Base-by-base conservation (phyloP, 2,888 invertebrate species). In the Mythimna loreyi region DNA sequence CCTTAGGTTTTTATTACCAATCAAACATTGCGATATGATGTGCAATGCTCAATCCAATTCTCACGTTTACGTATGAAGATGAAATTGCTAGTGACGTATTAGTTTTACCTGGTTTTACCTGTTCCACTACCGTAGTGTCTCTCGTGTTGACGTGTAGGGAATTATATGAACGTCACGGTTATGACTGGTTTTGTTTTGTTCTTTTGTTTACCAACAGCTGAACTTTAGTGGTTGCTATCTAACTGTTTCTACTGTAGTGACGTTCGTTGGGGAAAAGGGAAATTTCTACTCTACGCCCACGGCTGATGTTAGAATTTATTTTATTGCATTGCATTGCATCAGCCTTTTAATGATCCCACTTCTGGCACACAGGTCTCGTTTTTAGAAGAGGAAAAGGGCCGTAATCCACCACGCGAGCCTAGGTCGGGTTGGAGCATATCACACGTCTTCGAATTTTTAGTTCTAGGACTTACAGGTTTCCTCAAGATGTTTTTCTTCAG, bases 151-250 rank as follows among this genome's bases (percentile, higher is more conserved):
- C 50, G 60, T 69, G 11, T 11, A 33, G 60, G 73, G 50, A 76
- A 69, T 61, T n/a, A 61, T 56, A 45, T 47, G 25, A 30, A 60
- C 50, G 40, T 68, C 30, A 69, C 47, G 25, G 16, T 30, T 25
- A 21, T 47, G 13, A 43, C 55, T 47, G 28, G 53, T 28, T 43
- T 11, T 28, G 28, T 28, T 28, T 28, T 28, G 11, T 66, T 58
- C 33, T 71, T 13, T 50, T 74, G 40, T 75, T 67, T 75, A 59
- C 40, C n/a, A 43, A 67, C 43, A 59, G 43, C 3, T 43, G 53
- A 49, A 33, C 21, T 55, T 67, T 40, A 40, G 0, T 4, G 4
- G 40, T 40, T 3, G 28, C 3, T 28, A 28, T 33, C n/a, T n/a
- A 33, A 33, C 21, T 40, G 21, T 16, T 64, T 45, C 19, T 19